A percentile compares a stretch with the other conserved stretches of the same genome.
Conservation (phyloP, 2,888 invertebrate species). For the Plebejus anna region DNA sequence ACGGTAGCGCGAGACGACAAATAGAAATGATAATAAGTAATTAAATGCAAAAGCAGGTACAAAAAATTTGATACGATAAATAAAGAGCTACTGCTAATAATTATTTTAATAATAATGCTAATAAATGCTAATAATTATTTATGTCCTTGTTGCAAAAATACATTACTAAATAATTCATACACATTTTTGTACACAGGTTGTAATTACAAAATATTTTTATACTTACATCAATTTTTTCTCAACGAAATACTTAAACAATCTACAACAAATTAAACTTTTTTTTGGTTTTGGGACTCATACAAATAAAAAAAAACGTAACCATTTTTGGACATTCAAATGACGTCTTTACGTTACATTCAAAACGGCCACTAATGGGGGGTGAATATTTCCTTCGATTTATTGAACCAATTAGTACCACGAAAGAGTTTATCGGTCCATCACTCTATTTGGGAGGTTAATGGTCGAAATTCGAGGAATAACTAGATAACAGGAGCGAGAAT, state of each 20-base stretch:
- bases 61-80: background rate
- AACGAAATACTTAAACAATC: background rate
- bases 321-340: constrained; percentile 15
- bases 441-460: constrained; percentile 79
- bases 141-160: no score
- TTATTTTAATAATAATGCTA: no score
- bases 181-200: no score
- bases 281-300: background rate
- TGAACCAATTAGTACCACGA: constrained; percentile 76
- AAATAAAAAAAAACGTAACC: background rate
- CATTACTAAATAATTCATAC: no score
- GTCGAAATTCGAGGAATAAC: constrained; percentile 69
- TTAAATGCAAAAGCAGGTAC: constrained; percentile 64
- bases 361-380: constrained; percentile 54
- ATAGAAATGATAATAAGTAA: constrained; percentile 78
- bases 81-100: no score
- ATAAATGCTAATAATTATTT: no score
- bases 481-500: constrained; percentile 75
- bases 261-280: background rate
- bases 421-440: constrained; percentile 70
- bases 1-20: constrained; percentile 73
- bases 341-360: constrained; percentile 1
- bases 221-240: no score
- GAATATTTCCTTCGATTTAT: constrained; percentile 69
- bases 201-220: no score